Evolutionary conservation across 2,113 vertebrate species (phyloP).

Genomic region (Antennarius striatus): DNA sequence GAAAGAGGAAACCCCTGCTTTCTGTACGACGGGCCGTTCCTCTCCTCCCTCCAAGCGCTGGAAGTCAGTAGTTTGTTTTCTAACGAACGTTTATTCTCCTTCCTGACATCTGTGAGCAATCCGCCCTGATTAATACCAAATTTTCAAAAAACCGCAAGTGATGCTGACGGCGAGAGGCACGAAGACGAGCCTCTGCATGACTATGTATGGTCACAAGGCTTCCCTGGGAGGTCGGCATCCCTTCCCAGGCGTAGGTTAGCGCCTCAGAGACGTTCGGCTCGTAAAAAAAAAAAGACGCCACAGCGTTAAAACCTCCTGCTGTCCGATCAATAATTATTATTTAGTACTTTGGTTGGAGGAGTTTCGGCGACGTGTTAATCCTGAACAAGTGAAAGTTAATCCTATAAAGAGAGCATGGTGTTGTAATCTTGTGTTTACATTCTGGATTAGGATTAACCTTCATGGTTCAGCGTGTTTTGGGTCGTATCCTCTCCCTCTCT

Average conservation of each 20-base stretch:
- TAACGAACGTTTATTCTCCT: conserved; percentile 30
- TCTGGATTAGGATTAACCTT: conserved; percentile 57
- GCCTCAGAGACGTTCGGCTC: neutral
- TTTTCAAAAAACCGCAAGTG: conserved; percentile 29
- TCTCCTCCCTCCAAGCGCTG: too few relatives aligned
- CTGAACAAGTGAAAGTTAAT: conserved; percentile 23
- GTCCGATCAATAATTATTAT: too few relatives aligned
- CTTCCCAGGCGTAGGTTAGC: too few relatives aligned
- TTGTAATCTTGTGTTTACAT: conserved; percentile 45
- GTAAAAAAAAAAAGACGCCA: neutral
- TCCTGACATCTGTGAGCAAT: conserved; percentile 57
- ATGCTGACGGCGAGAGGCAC: conserved; percentile 35
- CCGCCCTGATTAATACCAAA: conserved; percentile 60
- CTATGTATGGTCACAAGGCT: conserved; percentile 55
- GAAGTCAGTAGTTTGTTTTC: conserved; percentile 5
- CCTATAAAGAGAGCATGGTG: conserved; percentile 24
- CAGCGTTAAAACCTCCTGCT: too few relatives aligned
- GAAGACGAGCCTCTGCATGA: conserved; percentile 12
- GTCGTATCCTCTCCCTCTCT: neutral
- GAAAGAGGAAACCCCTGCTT: too few relatives aligned
- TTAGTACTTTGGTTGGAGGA: too few relatives aligned
- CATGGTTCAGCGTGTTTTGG: conserved; percentile 18
- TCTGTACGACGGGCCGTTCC: too few relatives aligned
- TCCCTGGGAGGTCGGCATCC: conserved; percentile 28
- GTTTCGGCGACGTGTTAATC: conserved; percentile 16